Evolutionary conservation across 2,797 vertebrate genomes (phyloP), one percentile per base, ranked within the genome.

Genomic region (Leuciscus waleckii): DNA sequence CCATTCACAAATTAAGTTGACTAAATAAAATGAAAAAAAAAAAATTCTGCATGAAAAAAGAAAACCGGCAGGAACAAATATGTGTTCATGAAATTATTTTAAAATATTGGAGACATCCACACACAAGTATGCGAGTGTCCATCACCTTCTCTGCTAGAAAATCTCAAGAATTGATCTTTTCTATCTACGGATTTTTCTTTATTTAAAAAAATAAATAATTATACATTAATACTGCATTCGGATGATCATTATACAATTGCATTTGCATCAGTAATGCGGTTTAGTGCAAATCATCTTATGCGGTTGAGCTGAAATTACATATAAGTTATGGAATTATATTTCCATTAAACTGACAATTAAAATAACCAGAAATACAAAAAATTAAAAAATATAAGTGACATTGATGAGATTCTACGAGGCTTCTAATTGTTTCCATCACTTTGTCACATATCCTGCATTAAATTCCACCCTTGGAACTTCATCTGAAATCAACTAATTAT

Each of bases 401-500:
- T 29, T 76, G 67, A 39, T 68, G 23, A 26, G 6, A 39, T 68
- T 76, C 32, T 29, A 39, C 7, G 4, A 67, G 41, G 32, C 23
- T 75, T 11, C 11, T 76, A 9, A 67, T 37, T 8, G 17, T 35
- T 83, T 39, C 7, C n/a, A 65, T 49, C 5, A 19, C 37, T 85
- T 81, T 26, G 23, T 51, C n/a, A 21, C 23, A 14, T 26, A n/a
- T 70, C 21, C 5, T 71, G 21, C n/a, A n/a, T 58, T 23, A 58
- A 78, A 77, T 39, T 43, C 26, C 49, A 71, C 46, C 29, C 8
- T 41, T 56, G 23, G 23, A 77, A 83, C 41, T 76, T 67, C 11
- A n/a, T 51, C 37, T 2, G 17, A 73, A 77, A 83, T 84, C 11
- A 61, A 49, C 78, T 58, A 32, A 65, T 85, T 83, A 82, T 49